Base-by-base conservation (phyloP, 2,797 vertebrate genomes). In the Artibeus jamaicensis region DNA sequence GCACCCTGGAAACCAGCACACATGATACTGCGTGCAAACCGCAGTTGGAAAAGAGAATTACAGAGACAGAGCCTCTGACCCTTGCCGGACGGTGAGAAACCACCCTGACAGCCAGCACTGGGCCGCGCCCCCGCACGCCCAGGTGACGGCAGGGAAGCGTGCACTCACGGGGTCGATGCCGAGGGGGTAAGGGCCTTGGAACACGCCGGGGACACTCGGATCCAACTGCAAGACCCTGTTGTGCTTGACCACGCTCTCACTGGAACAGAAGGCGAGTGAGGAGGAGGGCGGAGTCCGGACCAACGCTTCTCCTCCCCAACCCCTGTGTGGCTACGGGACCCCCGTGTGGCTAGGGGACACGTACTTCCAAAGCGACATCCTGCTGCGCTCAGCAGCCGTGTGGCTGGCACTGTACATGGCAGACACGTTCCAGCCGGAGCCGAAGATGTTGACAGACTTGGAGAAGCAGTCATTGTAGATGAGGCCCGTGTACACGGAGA, bases 381-480 rank as follows among this genome's bases (percentile, higher is more conserved):
- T 84, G 19, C 5, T 0, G 3, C 0, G 93, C 44, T 89, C 89
- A 0, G 53, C 5, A 0, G 37, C 11, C 0, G 48, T 0, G 11
- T 94, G 96, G 4, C 96, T 73, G 26, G 95, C 53, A n/a, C 96
- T 88, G 44, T 99, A 99, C 99, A 99, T 99, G 3, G 99, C 99
- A 2, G 99, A 99, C 93, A 99, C 98, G 0, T 98, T 99, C 99
- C 99, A 99, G n/a, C 98, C 97, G 2, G 99, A 99, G 92, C 99
- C 99, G 53, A 99, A 99, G 55, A 99, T 98, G 97, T 99, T 99
- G 86, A 99, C 65, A 0, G 99, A 99, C 98, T 99, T 99, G 34
- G 99, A 99, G 98, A 99, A 99, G 62, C 99, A 99, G 98, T 99
- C 99, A 1, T 99, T 99, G 98, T 99, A 99, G 98, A 99, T 99